Evolutionary conservation across 2,797 vertebrate species (phyloP).

Genomic region (Oryzias dopingdopingensis): DNA sequence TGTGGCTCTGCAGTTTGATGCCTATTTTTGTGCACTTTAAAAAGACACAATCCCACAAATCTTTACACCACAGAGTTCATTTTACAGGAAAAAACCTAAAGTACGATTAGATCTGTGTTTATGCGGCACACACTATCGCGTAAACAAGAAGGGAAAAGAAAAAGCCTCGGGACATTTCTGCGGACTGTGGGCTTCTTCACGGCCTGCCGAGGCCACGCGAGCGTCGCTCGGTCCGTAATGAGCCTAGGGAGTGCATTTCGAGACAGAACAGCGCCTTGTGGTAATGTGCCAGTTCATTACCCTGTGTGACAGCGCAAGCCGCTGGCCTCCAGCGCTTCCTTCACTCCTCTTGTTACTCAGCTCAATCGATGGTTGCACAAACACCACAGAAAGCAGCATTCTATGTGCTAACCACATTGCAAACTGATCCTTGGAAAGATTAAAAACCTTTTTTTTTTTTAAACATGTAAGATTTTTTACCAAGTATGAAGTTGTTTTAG

Average conservation of each 20-base stretch:
- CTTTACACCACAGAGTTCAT: conserved; percentile 21
- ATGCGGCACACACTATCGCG: conserved; percentile 43
- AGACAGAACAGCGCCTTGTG: conserved; percentile 47
- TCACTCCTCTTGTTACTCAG: conserved; percentile 56
- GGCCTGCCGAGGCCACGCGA: conserved; percentile 39
- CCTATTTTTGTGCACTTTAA: conserved; percentile 11
- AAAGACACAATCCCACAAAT: not conserved
- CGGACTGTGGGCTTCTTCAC: conserved; percentile 26
- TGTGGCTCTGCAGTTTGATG: conserved; percentile 8
- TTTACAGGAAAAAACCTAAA: conserved; percentile 38
- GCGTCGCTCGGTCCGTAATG: conserved; percentile 52
- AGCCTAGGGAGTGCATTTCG: conserved; percentile 51
- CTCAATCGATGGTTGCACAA: conserved; percentile 54
- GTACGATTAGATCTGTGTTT: conserved; percentile 42
- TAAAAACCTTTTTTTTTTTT: no score
- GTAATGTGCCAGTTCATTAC: conserved; percentile 71
- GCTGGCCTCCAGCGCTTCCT: conserved; percentile 56
- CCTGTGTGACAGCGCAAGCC: conserved; percentile 53
- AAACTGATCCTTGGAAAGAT: no score
- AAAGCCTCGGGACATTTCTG: conserved; percentile 32
- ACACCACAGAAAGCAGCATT: conserved; percentile 50
- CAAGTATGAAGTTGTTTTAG: no score
- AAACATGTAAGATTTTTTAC: no score
- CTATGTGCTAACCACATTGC: no score
- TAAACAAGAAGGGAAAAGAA: conserved; percentile 22